Evolutionary conservation across 1,140 invertebrate species (phyloP), one percentile per base, ranked within the genome.

Genomic region (Drosophila lacertosa): DNA sequence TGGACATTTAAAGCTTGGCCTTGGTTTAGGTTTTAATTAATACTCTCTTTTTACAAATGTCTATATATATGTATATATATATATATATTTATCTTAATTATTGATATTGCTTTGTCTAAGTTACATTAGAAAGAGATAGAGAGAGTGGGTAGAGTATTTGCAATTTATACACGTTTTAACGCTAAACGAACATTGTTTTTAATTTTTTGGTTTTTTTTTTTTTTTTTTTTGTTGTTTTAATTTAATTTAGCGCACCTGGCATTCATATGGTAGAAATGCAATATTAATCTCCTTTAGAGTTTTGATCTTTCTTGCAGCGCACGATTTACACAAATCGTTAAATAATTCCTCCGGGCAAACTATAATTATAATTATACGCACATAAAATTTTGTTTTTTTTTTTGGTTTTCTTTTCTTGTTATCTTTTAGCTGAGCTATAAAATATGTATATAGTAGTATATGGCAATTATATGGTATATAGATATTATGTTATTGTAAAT

Each of bases 221-320:
- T 15, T 68, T 24, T 11, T 11, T 55, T 45, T 50, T 39, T 59
- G 40, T 47, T 33, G 26, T 57, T 65, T 64, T 59, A 35, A 60
- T 68, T 66, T 62, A 18, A 22, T 76, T 70, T 65, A 71, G 72
- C 92, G 92, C 93, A 98, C 98, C 96, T 99, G 98, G 90, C 97
- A 96, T 93, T 99, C 99, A 93, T 99, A 99, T 74, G 99, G 99
- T 88, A 99, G 95, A 93, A 99, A 99, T 90, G 99, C 98, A 93
- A 99, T 99, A 95, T 99, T 99, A 93, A 99, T 99, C 93, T 99
- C 99, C 94, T 99, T 99, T 90, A 99, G 94, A 57, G 98, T 99
- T 95, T 99, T 99, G 92, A 99, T 98, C 93, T 97, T 98, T 93
- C 96, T 97, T 91, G 97, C 97, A 88, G 95, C 95, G 73, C 95